Evolutionary conservation across 2,797 vertebrate genomes (phyloP).

Genomic region (Lemur catta): DNA sequence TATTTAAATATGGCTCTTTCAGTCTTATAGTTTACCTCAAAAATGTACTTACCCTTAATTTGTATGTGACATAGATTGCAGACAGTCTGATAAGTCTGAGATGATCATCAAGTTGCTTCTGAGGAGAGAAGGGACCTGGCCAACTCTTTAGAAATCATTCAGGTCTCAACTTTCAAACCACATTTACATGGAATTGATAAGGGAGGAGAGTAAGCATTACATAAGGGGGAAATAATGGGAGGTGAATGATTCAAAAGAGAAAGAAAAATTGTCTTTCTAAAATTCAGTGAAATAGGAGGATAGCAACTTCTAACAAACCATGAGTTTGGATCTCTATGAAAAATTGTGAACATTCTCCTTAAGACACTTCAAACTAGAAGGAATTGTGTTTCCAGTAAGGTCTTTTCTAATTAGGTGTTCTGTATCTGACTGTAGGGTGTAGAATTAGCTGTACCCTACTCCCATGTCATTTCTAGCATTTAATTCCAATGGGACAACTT

Average conservation of each 20-base stretch:
- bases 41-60: neutral
- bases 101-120: neutral
- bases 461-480: neutral
- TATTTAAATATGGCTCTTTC: neutral
- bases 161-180: neutral
- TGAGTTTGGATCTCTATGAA: neutral
- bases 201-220: neutral
- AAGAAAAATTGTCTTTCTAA: neutral
- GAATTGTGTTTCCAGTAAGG: neutral
- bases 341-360: constrained; percentile 32
- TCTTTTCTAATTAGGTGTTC: constrained; percentile 25
- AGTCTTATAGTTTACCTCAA: neutral
- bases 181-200: neutral
- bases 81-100: neutral
- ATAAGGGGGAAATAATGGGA: neutral
- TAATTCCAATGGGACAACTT: constrained; percentile 48
- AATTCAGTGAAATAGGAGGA: neutral
- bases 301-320: neutral
- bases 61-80: neutral
- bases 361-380: neutral
- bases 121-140: neutral
- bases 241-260: neutral
- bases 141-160: neutral
- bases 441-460: neutral
- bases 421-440: neutral